A percentile compares a stretch with the other conserved stretches of the same genome.
phyloP scores from a whole-genome alignment of 2,797 vertebrate species.

The Holocentrus rufus region DNA sequence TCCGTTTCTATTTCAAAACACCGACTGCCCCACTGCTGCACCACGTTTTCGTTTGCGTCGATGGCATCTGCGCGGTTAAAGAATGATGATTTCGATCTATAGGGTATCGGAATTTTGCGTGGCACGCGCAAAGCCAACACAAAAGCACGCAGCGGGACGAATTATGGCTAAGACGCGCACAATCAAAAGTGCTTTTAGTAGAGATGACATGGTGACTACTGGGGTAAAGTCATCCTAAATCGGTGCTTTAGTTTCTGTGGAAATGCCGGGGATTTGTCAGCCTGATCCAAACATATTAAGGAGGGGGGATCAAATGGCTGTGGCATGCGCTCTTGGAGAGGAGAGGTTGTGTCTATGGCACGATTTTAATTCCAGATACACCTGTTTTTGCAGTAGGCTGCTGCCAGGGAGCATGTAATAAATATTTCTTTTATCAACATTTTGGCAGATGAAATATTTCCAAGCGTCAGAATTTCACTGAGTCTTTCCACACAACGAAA shows the following conservation, averaged over 20 bases:
- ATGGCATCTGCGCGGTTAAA: not conserved
- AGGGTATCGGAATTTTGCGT: not conserved
- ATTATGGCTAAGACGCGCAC: conserved; percentile 32
- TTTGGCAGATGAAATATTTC: no score
- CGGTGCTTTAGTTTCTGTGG: conserved; percentile 53
- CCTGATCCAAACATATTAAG: conserved; percentile 70
- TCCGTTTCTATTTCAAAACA: conserved; percentile 70
- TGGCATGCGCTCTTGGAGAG: conserved; percentile 57
- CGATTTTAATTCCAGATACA: conserved; percentile 59
- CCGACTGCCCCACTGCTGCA: conserved; percentile 34
- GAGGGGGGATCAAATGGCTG: conserved; percentile 52
- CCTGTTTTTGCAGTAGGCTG: conserved; percentile 47
- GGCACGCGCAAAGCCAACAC: conserved; percentile 17
- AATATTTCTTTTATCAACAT: not conserved
- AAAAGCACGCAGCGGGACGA: conserved; percentile 8
- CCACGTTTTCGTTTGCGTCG: conserved; percentile 1
- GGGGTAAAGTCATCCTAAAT: conserved; percentile 46
- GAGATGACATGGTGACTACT: conserved; percentile 26
- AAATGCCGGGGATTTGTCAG: conserved; percentile 68
- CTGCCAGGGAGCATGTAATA: conserved; percentile 19
- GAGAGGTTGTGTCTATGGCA: conserved; percentile 35
- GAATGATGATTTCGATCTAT: not conserved
- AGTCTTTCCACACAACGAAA: no score
- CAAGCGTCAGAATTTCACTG: no score
- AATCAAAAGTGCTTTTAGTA: conserved; percentile 38